Percentiles rank a stretch among this genome's conserved stretches.
Conservation (phyloP, 2,113 vertebrate species). For the Smithornis capensis region DNA sequence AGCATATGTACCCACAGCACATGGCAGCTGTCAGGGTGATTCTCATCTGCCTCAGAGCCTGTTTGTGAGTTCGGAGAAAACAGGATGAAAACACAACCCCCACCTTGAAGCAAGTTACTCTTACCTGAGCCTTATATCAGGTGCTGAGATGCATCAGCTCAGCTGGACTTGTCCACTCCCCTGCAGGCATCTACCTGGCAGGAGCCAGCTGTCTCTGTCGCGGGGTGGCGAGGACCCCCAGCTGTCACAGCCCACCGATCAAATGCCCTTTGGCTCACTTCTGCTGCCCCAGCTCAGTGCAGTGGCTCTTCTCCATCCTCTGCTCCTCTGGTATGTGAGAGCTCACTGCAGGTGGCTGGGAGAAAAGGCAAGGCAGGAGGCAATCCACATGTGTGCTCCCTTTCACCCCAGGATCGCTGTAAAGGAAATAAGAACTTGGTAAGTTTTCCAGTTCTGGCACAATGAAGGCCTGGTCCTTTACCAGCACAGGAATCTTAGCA, state of each 20-base stretch:
- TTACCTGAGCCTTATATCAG: slow-evolving; percentile 54
- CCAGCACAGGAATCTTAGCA: neutral
- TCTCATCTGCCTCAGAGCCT: rapidly evolving
- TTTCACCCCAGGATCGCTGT: neutral
- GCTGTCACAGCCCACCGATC: rapidly evolving
- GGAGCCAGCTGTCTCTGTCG: neutral
- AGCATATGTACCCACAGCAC: neutral
- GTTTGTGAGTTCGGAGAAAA: neutral
- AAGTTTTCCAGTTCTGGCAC: neutral
- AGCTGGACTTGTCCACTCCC: neutral
- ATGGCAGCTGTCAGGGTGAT: rapidly evolving
- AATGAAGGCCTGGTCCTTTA: rapidly evolving
- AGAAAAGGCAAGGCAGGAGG: neutral
- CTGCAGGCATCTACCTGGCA: neutral
- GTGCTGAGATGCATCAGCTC: slow-evolving; percentile 50
- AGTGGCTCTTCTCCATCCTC: neutral
- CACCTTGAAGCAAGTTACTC: neutral
- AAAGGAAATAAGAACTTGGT: neutral
- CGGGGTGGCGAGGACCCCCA: neutral
- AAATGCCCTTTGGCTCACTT: neutral
- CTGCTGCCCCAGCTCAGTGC: rapidly evolving
- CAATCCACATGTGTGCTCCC: neutral
- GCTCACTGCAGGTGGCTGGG: rapidly evolving
- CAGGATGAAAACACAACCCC: neutral
- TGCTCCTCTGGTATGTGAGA: rapidly evolving